Evolutionary conservation across 1,140 invertebrate genomes (phyloP).

Genomic region (Rhagoletis zephyria): DNA sequence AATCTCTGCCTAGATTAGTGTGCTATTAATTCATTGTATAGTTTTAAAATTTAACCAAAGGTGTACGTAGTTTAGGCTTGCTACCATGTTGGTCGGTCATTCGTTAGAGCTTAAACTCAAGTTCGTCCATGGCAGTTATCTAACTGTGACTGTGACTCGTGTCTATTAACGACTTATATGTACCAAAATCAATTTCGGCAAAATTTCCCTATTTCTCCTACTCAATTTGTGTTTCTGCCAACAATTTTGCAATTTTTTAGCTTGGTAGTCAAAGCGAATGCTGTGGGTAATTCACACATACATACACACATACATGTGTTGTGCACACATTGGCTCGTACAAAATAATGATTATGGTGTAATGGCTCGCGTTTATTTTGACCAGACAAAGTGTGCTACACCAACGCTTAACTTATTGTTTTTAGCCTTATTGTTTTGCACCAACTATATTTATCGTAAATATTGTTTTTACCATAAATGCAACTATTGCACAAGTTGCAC

Average conservation of each 20-base stretch:
- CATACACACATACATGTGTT: too few species aligned
- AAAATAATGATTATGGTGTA: slow-evolving; percentile 22
- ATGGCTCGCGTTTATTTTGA: background rate
- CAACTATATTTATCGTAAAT: background rate
- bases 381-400: background rate
- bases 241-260: background rate
- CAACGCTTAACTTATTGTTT: background rate
- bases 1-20: too few species aligned
- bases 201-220: background rate
- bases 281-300: background rate
- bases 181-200: too few species aligned
- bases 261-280: background rate
- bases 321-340: background rate
- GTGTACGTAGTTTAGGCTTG: too few species aligned
- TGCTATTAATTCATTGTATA: too few species aligned
- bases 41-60: too few species aligned
- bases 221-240: background rate
- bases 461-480: slow-evolving; percentile 6
- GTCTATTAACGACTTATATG: too few species aligned
- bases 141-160: too few species aligned
- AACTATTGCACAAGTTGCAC: slow-evolving; percentile 23
- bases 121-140: too few species aligned
- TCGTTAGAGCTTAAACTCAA: too few species aligned
- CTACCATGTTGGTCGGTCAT: too few species aligned
- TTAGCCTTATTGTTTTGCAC: background rate